Base-by-base conservation (phyloP, 2,888 invertebrate genomes). In the Dicranocentrus wangi region DNA sequence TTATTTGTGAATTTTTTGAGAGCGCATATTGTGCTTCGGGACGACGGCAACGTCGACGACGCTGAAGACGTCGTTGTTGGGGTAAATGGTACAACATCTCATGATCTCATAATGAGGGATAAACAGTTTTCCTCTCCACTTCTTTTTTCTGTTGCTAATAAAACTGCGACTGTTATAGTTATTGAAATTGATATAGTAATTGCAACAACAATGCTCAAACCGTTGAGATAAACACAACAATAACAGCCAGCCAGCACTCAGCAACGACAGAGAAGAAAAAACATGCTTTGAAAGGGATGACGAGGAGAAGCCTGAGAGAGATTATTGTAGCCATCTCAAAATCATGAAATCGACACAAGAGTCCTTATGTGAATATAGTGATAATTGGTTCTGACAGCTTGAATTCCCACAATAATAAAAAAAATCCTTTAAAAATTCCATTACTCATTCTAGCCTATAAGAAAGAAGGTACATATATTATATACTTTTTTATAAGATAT, bases 371-470 rank as follows among this genome's bases (percentile, higher is more conserved):
- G 87, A 87, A 87, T 87, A 79, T 83, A 73, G 84, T 82, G 87
- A 85, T 87, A 87, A 87, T 87, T 87, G 87, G 86, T 83, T 85
- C 85, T 87, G 87, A 87, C 87, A 87, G 85, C 82, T 85, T 81
- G 79, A 73, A 77, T 83, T 80, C 84, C 79, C 84, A 85, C 84
- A 85, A 85, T 85, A 85, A 86, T 66, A 71, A 71, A 71, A 32
- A 19, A 51, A 85, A 80, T 65, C 73, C 71, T 82, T 68, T 58
- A 58, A 82, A 58, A 73, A 73, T 58, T 60, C 71, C 75, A 75
- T 75, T 55, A 28, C 55, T 78, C 71, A 71, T 71, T 63, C 70
- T 69, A 32, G 5, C 10, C 32, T n/a, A n/a, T n/a, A n/a, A n/a
- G n/a, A n/a, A n/a, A n/a, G n/a, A n/a, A n/a, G n/a, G n/a, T n/a